These are phyloP conservation scores for Nomada fucata DNA, from an alignment of 2,888 invertebrate species.

Conservation along the genomic window DNA sequence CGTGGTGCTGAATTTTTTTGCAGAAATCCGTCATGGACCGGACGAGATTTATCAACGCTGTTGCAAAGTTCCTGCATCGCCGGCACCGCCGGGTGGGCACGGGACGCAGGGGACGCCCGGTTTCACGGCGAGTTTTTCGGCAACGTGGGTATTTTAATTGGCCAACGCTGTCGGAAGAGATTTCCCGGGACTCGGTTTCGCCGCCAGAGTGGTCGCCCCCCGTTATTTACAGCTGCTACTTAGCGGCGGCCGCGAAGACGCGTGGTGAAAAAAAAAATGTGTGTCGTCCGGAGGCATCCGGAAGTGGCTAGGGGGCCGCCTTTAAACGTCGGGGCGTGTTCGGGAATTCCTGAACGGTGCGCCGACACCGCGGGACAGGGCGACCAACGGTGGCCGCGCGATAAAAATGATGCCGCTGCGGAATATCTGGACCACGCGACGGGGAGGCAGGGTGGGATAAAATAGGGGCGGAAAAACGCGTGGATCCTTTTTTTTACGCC, in stretches of 20 bases:
- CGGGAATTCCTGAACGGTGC: conserved; percentile 66
- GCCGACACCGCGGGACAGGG: conserved; percentile 42
- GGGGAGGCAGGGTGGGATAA: background rate
- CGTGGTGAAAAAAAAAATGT: conserved; percentile 36
- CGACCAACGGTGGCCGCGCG: conserved; percentile 17
- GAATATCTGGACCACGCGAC: conserved; percentile 46
- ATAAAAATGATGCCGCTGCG: conserved; percentile 49
- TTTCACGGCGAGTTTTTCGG: conserved; percentile 59
- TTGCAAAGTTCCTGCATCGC: conserved; percentile 69
- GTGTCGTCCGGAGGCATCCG: conserved; percentile 57
- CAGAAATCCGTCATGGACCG: conserved; percentile 72
- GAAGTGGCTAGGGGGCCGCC: conserved; percentile 63
- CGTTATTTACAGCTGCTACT: conserved; percentile 54
- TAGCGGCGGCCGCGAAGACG: conserved; percentile 6
- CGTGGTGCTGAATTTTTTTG: conserved; percentile 70
- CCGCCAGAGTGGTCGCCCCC: conserved; percentile 8
- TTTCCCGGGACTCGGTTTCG: conserved; percentile 61
- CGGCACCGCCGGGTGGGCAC: conserved; percentile 25
- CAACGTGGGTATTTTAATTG: conserved; percentile 69
- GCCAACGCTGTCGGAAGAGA: conserved; percentile 66
- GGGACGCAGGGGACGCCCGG: background rate
- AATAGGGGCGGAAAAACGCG: background rate
- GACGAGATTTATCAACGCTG: conserved; percentile 75
- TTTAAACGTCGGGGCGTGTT: conserved; percentile 64
- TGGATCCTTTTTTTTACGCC: conserved; percentile 41